Conservation (phyloP, 2,888 invertebrate genomes). For the Agonopterix subpropinquella region DNA sequence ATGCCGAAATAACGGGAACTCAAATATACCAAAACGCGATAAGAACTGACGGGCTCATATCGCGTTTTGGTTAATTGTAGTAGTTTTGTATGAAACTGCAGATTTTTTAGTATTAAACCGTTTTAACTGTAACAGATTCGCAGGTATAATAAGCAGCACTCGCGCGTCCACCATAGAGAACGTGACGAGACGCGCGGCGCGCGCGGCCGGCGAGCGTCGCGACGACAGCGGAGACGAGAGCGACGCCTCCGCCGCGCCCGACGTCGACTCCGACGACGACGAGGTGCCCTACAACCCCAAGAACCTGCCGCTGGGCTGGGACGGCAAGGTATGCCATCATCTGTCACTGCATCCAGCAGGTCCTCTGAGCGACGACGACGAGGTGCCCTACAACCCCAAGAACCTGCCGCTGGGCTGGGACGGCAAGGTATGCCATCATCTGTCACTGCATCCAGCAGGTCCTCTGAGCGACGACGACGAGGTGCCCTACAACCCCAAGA, state of each 20-base stretch:
- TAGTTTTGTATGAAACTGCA: too few relatives aligned
- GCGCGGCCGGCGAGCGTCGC: constrained; percentile 94
- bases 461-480: constrained; percentile 77
- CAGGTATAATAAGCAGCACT: constrained; percentile 89
- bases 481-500: constrained; percentile 99
- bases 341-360: not conserved
- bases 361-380: constrained; percentile 71
- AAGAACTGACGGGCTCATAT: too few relatives aligned
- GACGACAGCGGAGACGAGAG: constrained; percentile 94
- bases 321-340: constrained; percentile 84
- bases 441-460: not conserved
- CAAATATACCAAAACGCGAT: too few relatives aligned
- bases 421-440: constrained; percentile 81
- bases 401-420: constrained; percentile 99
- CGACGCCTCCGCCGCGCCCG: constrained; percentile 85
- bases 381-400: constrained; percentile 99
- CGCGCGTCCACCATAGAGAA: constrained; percentile 96
- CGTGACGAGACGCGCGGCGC: constrained; percentile 97
- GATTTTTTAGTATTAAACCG: too few relatives aligned
- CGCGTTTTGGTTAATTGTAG: too few relatives aligned
- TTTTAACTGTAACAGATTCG: constrained; percentile 77
- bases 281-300: constrained; percentile 99
- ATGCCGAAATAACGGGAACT: too few relatives aligned
- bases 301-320: constrained; percentile 99
- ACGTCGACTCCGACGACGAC: constrained; percentile 92